Base-by-base conservation (phyloP, 2,797 vertebrate genomes). In the Phataginus tricuspis region DNA sequence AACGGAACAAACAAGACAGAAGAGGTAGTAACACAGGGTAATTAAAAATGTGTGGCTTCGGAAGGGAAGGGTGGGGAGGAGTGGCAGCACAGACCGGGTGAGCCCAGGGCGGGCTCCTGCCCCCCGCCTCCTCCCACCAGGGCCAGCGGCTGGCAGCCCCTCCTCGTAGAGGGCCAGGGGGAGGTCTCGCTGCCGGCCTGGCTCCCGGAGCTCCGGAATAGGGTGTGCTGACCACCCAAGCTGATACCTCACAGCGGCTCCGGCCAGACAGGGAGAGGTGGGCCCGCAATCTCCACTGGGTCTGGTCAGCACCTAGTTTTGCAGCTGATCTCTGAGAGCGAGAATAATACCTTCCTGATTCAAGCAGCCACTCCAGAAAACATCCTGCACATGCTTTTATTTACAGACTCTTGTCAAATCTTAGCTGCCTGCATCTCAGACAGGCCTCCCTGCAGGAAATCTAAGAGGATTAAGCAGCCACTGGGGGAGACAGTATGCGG, bases 41-140 rank as follows among this genome's bases (percentile, higher is more conserved):
- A 68, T 83, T 78, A 57, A 64, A 82, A 61, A 51, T 45, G 61
- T 0, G 5, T 29, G 68, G 34, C 0, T 85, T 37, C 6, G 29
- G 71, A 7, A 8, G 59, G 42, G 53, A 45, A 51, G 9, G 27
- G 61, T 0, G 45, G 86, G 59, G 16, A 11, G 16, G 23, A 39
- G 15, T 31, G 45, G 42, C 12, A 19, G 4, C 14, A 45, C n/a
- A 27, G 31, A 6, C 55, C 25, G 6, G 25, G 1, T 31, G 59
- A 55, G 45, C 11, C 78, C n/a, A 21, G 39, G 49, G 42, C n/a
- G 34, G 45, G 39, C 37, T 92, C 59, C 23, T 13, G 82, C 61
- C 45, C 16, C 45, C 69, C 2, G 0, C 23, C 2, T n/a, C 39
- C 49, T 51, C 5, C 42, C 19, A 16, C 0, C 2, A n/a, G 63